phyloP scores from a whole-genome alignment of 1,140 invertebrate genomes.

The Heliconius nattereri region DNA sequence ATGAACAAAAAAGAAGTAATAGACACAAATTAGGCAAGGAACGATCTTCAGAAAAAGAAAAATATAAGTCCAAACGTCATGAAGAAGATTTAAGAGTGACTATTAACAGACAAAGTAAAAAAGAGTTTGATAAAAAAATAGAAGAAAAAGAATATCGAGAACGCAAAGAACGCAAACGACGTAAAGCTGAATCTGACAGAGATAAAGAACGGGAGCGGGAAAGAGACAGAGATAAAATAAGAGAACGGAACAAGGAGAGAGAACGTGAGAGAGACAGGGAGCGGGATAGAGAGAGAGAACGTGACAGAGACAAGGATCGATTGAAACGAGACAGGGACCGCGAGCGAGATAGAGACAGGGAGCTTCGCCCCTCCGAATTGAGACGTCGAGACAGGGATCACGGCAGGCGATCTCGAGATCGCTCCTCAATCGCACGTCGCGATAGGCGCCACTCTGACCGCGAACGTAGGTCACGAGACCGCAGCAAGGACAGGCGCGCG shows the following conservation, averaged over 20 bases:
- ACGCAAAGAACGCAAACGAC: constrained; percentile 60
- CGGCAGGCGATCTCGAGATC: constrained; percentile 56
- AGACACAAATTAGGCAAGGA: constrained; percentile 59
- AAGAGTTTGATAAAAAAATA: constrained; percentile 64
- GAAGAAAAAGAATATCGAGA: constrained; percentile 60
- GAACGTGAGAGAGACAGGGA: constrained; percentile 55
- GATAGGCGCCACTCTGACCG: constrained; percentile 48
- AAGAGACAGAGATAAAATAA: constrained; percentile 50
- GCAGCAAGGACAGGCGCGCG: constrained; percentile 59
- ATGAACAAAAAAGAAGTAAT: constrained; percentile 41
- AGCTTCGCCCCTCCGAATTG: constrained; percentile 43
- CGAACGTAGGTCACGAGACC: constrained; percentile 51
- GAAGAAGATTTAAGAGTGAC: constrained; percentile 69
- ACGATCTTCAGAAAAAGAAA: constrained; percentile 54
- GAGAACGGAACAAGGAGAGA: constrained; percentile 51
- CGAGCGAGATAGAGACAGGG: constrained; percentile 46
- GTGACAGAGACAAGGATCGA: not conserved
- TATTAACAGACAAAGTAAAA: constrained; percentile 73
- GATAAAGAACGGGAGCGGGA: constrained; percentile 55
- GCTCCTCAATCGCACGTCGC: constrained; percentile 41
- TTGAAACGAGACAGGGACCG: not conserved
- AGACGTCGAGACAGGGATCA: constrained; percentile 58
- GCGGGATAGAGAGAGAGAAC: constrained; percentile 47
- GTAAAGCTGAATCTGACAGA: constrained; percentile 53
- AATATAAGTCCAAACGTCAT: constrained; percentile 55